Conservation (phyloP, 2,888 invertebrate species). For the Gryllus longicercus region DNA sequence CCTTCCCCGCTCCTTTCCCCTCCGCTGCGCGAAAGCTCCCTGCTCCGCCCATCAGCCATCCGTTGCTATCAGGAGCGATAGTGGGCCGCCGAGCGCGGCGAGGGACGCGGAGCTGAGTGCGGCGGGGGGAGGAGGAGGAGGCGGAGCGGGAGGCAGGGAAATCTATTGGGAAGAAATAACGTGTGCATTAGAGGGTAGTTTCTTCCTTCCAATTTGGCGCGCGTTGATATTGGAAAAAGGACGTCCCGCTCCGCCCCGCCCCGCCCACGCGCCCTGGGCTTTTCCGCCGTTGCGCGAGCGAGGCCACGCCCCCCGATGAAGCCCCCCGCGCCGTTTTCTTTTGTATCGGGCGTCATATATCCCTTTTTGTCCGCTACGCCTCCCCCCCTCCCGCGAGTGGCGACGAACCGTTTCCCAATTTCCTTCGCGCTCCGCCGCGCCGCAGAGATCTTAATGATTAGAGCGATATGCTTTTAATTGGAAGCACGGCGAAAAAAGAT, state of each 20-base stretch:
- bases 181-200: constrained; percentile 32
- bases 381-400: not conserved
- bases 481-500: too few relatives aligned
- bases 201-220: constrained; percentile 33
- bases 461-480: too few relatives aligned
- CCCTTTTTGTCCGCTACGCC: not conserved
- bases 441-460: too few relatives aligned
- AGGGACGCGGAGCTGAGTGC: not conserved
- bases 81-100: not conserved
- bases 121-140: not conserved
- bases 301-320: not conserved
- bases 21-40: too few relatives aligned
- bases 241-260: constrained; percentile 22
- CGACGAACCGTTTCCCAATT: too few relatives aligned
- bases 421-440: too few relatives aligned
- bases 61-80: not conserved
- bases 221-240: constrained; percentile 17
- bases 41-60: too few relatives aligned
- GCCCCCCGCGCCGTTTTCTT: too few relatives aligned
- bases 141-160: constrained; percentile 21
- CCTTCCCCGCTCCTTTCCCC: too few relatives aligned
- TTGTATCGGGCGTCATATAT: too few relatives aligned
- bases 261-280: not conserved
- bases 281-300: too few relatives aligned
- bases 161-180: constrained; percentile 33